Evolutionary conservation across 1,140 invertebrate genomes (phyloP).

Genomic region (Phenacoccus solenopsis): DNA sequence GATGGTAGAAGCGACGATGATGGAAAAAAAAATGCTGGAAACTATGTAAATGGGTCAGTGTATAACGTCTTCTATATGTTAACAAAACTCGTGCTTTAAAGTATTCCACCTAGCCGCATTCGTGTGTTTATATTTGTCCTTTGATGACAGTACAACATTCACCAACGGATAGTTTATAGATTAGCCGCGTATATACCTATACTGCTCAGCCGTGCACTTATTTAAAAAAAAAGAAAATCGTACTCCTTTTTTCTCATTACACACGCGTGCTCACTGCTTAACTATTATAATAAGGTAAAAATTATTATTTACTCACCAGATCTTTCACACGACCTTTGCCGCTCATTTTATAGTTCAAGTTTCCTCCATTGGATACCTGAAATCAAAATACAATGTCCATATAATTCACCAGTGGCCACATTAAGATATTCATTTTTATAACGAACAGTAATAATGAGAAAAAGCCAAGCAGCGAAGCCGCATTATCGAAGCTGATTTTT

Average conservation of each 20-base stretch:
- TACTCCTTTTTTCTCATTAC: background rate
- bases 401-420: too few species aligned
- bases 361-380: slow-evolving; percentile 1
- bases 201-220: too few species aligned
- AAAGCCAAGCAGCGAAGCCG: too few species aligned
- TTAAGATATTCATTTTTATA: too few species aligned
- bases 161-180: background rate
- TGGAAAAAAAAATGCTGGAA: background rate
- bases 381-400: background rate
- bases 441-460: too few species aligned
- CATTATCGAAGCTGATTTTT: too few species aligned
- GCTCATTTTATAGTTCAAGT: background rate
- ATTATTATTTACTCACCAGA: background rate
- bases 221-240: background rate
- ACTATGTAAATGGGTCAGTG: background rate
- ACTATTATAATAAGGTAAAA: background rate
- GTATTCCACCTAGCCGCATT: background rate
- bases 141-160: background rate
- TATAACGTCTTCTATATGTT: background rate
- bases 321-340: slow-evolving; percentile 1
- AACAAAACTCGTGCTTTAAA: background rate
- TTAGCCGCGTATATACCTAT: background rate
- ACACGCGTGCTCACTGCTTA: background rate
- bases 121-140: too few species aligned
- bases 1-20: too few species aligned